Evolutionary conservation across 2,797 vertebrate species (phyloP).

Genomic region (Crypturellus tataupa): DNA sequence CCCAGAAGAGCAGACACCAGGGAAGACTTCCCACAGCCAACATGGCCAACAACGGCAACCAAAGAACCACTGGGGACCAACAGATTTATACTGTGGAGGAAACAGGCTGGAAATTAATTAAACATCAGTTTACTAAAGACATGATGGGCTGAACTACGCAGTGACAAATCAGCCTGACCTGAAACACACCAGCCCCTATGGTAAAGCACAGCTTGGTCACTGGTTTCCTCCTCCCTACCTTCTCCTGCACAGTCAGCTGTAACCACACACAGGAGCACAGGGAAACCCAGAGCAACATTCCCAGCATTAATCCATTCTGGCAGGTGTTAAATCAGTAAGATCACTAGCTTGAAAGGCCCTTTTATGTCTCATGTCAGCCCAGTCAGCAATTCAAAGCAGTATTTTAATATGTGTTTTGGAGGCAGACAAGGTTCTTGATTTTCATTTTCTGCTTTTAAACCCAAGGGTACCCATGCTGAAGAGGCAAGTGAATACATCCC

Average conservation of each 20-base stretch:
- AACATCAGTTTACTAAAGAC: constrained; percentile 57
- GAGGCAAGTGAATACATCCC: neutral
- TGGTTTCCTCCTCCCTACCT: neutral
- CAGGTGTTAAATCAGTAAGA: neutral
- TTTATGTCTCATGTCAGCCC: neutral
- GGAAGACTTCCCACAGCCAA: constrained; percentile 97
- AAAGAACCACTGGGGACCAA: constrained; percentile 91
- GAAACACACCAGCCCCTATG: neutral
- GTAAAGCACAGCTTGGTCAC: neutral
- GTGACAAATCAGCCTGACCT: neutral
- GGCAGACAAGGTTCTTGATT: neutral
- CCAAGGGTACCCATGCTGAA: rapidly evolving
- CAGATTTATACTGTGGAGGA: constrained; percentile 86
- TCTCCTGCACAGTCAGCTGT: neutral
- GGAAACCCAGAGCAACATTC: neutral
- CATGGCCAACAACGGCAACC: constrained; percentile 93
- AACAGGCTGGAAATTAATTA: constrained; percentile 69
- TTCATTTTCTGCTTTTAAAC: neutral
- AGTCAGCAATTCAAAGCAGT: neutral
- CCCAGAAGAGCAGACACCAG: constrained; percentile 93
- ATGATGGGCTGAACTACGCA: constrained; percentile 1
- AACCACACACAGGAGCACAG: neutral
- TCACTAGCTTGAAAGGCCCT: neutral
- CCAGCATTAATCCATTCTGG: neutral
- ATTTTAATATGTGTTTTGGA: neutral